Conservation (phyloP, 2,113 vertebrate species). For the Hiodon alosoides region DNA sequence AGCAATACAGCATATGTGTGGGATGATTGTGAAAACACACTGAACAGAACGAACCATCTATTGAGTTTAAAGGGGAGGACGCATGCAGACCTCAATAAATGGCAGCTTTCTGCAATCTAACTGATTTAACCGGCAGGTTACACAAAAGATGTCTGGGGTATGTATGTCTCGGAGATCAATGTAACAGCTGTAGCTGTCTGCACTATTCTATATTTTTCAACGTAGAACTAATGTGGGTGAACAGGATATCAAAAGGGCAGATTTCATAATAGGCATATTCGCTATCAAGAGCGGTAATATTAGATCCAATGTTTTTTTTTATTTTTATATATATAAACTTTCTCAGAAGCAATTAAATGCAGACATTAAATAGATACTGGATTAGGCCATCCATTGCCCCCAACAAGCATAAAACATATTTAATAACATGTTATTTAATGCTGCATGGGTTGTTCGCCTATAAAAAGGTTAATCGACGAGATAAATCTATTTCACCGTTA, state of each 20-base stretch:
- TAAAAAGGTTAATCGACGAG: too few relatives aligned
- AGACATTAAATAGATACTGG: neutral
- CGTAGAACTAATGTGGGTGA: neutral
- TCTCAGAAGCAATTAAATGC: conserved; percentile 9
- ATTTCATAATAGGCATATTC: conserved; percentile 29
- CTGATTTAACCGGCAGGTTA: too few relatives aligned
- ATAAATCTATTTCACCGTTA: too few relatives aligned
- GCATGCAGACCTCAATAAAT: neutral
- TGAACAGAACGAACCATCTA: neutral
- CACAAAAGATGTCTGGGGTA: neutral
- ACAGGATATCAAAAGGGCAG: neutral
- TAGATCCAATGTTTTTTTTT: neutral
- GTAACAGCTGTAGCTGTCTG: conserved; percentile 4
- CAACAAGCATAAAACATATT: neutral
- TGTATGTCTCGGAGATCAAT: conserved; percentile 13
- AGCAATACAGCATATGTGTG: neutral
- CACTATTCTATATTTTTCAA: neutral
- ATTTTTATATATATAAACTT: neutral
- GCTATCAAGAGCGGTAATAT: conserved; percentile 17
- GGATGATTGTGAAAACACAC: neutral
- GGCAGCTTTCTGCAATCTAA: neutral
- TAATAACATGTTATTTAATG: too few relatives aligned
- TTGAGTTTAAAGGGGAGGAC: neutral
- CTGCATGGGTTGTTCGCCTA: too few relatives aligned
- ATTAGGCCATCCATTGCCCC: neutral